phyloP scores from a whole-genome alignment of 1,140 invertebrate species.

The Acromyrmex heyeri region DNA sequence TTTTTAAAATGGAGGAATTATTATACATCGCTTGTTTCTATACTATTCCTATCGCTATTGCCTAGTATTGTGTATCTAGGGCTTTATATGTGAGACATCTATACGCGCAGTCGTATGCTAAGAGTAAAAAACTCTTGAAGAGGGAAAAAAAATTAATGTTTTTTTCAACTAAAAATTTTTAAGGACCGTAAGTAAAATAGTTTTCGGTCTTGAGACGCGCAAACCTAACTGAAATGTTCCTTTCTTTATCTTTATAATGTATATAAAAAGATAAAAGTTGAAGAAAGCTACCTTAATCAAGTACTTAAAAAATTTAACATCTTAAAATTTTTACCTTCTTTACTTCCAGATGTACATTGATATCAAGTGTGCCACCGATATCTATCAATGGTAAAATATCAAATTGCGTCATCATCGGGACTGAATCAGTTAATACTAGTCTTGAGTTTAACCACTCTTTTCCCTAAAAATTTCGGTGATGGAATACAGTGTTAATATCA shows the following conservation, averaged over 20 bases:
- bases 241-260: neutral
- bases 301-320: neutral
- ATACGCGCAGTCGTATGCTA: no score
- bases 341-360: conserved; percentile 84
- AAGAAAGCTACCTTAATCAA: neutral
- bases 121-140: no score
- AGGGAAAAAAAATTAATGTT: neutral
- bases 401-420: conserved; percentile 86
- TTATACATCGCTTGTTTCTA: no score
- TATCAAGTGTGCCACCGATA: conserved; percentile 87
- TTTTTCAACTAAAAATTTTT: neutral
- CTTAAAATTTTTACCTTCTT: conserved; percentile 75
- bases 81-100: neutral
- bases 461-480: conserved; percentile 80
- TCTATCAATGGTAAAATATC: conserved; percentile 87
- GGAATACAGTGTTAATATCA: neutral
- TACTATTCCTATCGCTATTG: no score
- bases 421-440: conserved; percentile 84
- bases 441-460: conserved; percentile 87
- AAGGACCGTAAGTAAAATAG: no score
- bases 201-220: no score
- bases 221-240: no score
- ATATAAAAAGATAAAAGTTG: neutral
- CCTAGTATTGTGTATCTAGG: no score
- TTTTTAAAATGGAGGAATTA: neutral